Percentiles rank a stretch among this genome's conserved stretches.
These are phyloP conservation scores for Labia minor DNA, from an alignment of 2,888 invertebrate species.

Conservation along the genomic window DNA sequence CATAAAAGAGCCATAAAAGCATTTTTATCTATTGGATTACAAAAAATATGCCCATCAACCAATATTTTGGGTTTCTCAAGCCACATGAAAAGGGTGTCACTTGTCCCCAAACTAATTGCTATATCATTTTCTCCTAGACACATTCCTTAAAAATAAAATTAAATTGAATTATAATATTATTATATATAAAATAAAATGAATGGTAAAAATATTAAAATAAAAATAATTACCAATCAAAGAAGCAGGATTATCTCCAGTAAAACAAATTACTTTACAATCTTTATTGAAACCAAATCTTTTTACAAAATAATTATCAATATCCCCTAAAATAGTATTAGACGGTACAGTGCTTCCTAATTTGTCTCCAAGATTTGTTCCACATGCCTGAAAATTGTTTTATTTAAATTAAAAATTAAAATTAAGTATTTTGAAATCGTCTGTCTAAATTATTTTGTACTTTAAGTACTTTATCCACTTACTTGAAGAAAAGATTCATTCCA, in stretches of 20 bases:
- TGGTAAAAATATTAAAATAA: neutral
- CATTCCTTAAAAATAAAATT: slow-evolving; percentile 49
- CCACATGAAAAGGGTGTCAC: slow-evolving; percentile 81
- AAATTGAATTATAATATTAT: slow-evolving; percentile 19
- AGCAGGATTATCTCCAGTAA: slow-evolving; percentile 92
- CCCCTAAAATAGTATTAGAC: slow-evolving; percentile 57
- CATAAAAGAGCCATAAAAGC: slow-evolving; percentile 84
- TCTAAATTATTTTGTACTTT: too few relatives aligned
- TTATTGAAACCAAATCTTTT: slow-evolving; percentile 74
- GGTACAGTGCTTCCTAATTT: slow-evolving; percentile 68
- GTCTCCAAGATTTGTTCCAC: slow-evolving; percentile 58
- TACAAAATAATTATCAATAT: slow-evolving; percentile 67
- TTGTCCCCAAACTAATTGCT: slow-evolving; percentile 83
- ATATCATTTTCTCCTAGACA: slow-evolving; percentile 68
- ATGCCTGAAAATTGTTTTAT: slow-evolving; percentile 43
- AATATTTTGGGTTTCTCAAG: slow-evolving; percentile 54
- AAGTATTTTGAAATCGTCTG: neutral
- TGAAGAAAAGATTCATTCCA: slow-evolving; percentile 70
- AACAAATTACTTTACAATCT: slow-evolving; percentile 71
- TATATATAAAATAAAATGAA: neutral
- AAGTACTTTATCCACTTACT: slow-evolving; percentile 41
- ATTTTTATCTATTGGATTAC: slow-evolving; percentile 66
- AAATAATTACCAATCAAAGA: slow-evolving; percentile 56
- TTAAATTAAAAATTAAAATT: neutral
- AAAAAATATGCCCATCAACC: slow-evolving; percentile 73